These are phyloP conservation scores for Escarpia spicata DNA, from an alignment of 2,888 invertebrate species.

Conservation along the genomic window DNA sequence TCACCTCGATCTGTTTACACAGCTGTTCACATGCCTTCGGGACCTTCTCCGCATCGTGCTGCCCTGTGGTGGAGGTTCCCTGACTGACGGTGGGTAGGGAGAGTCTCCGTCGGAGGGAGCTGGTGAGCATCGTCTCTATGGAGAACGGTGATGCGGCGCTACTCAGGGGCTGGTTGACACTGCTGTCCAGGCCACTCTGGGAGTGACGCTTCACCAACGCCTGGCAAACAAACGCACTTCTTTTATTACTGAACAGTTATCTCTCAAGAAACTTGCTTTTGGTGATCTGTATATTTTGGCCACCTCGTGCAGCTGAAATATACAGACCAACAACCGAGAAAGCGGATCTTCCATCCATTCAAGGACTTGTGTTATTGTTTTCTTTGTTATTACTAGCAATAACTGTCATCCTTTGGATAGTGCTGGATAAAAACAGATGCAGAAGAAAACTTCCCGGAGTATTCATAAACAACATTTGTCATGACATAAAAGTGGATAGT, in stretches of 20 bases:
- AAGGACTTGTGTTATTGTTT: too few relatives aligned
- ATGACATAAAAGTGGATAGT: too few relatives aligned
- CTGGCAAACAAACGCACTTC: slow-evolving; percentile 44
- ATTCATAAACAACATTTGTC: too few relatives aligned
- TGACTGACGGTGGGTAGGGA: slow-evolving; percentile 66
- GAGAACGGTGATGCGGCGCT: slow-evolving; percentile 65
- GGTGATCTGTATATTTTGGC: too few relatives aligned
- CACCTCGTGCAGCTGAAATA: too few relatives aligned
- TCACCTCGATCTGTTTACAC: slow-evolving; percentile 71
- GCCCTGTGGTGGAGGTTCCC: slow-evolving; percentile 42
- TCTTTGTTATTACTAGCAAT: too few relatives aligned
- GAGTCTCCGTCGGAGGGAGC: slow-evolving; percentile 73
- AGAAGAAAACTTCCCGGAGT: too few relatives aligned
- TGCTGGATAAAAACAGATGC: too few relatives aligned
- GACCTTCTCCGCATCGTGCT: slow-evolving; percentile 54
- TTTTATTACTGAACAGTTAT: neutral
- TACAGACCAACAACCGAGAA: too few relatives aligned
- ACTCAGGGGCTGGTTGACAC: slow-evolving; percentile 19
- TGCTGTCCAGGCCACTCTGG: slow-evolving; percentile 64
- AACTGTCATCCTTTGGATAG: too few relatives aligned
- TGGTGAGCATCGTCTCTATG: slow-evolving; percentile 70
- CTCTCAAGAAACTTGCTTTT: too few relatives aligned
- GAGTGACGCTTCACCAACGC: slow-evolving; percentile 74
- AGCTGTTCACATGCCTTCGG: slow-evolving; percentile 70
- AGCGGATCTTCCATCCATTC: too few relatives aligned